phyloP scores from a whole-genome alignment of 2,113 vertebrate genomes.

The Bambusicola thoracicus region DNA sequence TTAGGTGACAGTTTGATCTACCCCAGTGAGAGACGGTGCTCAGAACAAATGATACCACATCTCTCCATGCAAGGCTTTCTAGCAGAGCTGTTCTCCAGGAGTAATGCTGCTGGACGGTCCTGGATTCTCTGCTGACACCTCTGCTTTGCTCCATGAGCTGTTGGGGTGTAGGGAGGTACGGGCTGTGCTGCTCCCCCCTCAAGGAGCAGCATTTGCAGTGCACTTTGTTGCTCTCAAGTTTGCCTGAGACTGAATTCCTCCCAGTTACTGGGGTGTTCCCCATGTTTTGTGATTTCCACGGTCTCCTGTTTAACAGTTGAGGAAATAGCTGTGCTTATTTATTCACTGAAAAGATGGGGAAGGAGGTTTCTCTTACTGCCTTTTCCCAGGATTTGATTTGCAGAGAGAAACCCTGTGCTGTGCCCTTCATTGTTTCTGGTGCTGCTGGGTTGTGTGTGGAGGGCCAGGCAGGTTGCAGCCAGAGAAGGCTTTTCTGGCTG shows the following conservation, averaged over 20 bases:
- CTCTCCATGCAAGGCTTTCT: fast-evolving
- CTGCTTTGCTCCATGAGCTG: background rate
- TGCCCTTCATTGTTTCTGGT: background rate
- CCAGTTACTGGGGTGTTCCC: background rate
- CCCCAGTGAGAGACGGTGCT: background rate
- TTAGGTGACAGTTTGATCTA: background rate
- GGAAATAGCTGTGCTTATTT: background rate
- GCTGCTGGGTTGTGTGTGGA: background rate
- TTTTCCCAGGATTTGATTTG: background rate
- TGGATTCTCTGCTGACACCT: background rate
- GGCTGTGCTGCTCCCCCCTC: background rate
- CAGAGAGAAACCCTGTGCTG: background rate
- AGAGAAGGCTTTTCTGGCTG: background rate
- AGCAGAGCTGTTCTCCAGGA: background rate
- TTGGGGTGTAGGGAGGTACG: fast-evolving
- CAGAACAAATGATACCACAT: background rate
- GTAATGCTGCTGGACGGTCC: background rate
- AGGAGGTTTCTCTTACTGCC: background rate
- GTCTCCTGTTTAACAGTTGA: background rate
- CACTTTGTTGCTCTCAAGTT: background rate
- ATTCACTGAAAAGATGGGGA: background rate
- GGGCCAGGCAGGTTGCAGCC: background rate
- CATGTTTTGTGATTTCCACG: background rate
- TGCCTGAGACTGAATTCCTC: background rate
- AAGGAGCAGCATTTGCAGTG: background rate